A percentile compares a stretch with the other conserved stretches of the same genome.
phyloP scores from a whole-genome alignment of 2,888 invertebrate species.

The Allophyes oxyacanthae region DNA sequence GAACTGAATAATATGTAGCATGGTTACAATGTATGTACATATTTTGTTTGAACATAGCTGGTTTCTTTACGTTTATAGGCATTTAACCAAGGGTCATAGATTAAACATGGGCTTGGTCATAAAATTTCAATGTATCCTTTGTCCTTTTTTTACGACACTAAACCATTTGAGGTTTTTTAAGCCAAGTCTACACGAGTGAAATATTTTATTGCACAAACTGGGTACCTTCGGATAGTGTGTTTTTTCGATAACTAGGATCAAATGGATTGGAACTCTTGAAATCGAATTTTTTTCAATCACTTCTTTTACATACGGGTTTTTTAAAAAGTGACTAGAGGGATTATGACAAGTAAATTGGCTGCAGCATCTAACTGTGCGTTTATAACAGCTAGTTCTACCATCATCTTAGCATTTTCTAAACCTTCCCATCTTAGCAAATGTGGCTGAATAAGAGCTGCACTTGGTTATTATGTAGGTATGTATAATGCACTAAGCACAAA shows the following conservation, averaged over 20 bases:
- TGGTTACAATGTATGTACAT: conserved; percentile 22
- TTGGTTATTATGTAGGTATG: no score
- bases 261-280: no score
- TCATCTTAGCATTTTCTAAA: no score
- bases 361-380: no score
- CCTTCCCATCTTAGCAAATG: no score
- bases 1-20: conserved; percentile 3
- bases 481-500: no score
- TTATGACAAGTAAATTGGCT: no score
- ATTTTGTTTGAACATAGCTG: conserved; percentile 19
- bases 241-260: conserved; percentile 5
- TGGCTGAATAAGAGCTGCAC: no score
- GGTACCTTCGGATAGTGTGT: conserved; percentile 1
- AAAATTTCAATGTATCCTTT: conserved; percentile 44
- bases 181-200: conserved; percentile 8
- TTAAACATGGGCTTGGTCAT: conserved; percentile 38
- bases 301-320: no score
- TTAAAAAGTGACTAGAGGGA: no score
- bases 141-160: conserved; percentile 34
- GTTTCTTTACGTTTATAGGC: conserved; percentile 24
- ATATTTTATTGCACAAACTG: conserved; percentile 26
- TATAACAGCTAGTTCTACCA: no score
- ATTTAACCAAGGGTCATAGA: conserved; percentile 41
- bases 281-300: no score
- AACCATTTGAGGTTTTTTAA: conserved; percentile 21